Percentiles rank a stretch among this genome's conserved stretches.
These are phyloP conservation scores for Epistrophe grossulariae DNA, from an alignment of 2,888 invertebrate genomes.

Conservation along the genomic window DNA sequence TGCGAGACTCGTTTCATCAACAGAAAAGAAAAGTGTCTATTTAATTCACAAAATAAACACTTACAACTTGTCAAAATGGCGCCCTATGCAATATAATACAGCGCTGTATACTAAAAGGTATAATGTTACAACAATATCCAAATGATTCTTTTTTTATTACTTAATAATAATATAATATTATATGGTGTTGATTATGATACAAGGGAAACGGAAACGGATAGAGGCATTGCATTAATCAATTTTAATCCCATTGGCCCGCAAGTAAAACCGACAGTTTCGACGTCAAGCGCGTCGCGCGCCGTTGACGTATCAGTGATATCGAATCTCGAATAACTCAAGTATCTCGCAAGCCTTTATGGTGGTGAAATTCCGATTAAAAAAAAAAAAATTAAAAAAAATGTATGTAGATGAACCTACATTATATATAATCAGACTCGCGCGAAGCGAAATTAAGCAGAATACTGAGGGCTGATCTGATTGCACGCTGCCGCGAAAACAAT, in stretches of 20 bases:
- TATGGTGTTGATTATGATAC: background rate
- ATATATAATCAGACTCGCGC: slow-evolving; percentile 22
- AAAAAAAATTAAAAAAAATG: background rate
- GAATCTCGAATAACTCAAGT: slow-evolving; percentile 19
- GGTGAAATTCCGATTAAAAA: background rate
- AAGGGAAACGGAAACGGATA: background rate
- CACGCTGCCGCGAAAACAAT: slow-evolving; percentile 60
- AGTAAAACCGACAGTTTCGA: slow-evolving; percentile 24
- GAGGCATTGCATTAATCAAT: slow-evolving; percentile 57
- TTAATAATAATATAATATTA: slow-evolving; percentile 8
- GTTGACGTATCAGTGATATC: slow-evolving; percentile 19
- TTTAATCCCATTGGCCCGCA: slow-evolving; percentile 55
- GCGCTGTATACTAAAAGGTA: slow-evolving; percentile 7
- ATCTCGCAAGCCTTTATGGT: background rate
- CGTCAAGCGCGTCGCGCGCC: too few relatives aligned
- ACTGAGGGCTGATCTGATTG: slow-evolving; percentile 53
- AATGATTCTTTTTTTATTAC: slow-evolving; percentile 18
- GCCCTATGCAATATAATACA: slow-evolving; percentile 19
- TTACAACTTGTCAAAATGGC: slow-evolving; percentile 59
- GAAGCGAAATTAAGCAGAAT: slow-evolving; percentile 42
- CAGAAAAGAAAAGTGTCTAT: background rate
- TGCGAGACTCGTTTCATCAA: slow-evolving; percentile 28
- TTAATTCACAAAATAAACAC: slow-evolving; percentile 42
- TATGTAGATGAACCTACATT: background rate
- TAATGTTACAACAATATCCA: slow-evolving; percentile 66